phyloP scores from a whole-genome alignment of 2,113 vertebrate species.

The Rynchops niger region DNA sequence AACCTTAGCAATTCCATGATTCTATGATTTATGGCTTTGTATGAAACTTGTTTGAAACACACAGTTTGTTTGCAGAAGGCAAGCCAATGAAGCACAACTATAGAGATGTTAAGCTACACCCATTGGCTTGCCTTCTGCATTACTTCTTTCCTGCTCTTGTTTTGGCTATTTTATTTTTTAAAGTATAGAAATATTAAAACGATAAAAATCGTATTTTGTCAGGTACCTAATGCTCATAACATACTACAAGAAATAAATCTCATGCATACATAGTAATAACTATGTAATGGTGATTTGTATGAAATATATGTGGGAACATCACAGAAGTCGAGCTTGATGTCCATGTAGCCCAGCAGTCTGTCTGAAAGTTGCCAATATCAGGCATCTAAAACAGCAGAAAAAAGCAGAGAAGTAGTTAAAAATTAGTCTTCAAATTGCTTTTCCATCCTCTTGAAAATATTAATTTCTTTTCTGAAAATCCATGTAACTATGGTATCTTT shows the following conservation, averaged over 20 bases:
- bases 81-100: not conserved
- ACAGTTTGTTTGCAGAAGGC: not conserved
- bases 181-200: not conserved
- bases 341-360: not conserved
- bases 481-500: fast-evolving
- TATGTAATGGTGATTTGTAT: not conserved
- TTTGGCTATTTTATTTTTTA: not conserved
- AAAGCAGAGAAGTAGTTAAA: not conserved
- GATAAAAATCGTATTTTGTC: not conserved
- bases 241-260: not conserved
- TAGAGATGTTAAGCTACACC: not conserved
- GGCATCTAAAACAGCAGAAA: not conserved
- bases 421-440: not conserved
- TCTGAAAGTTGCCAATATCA: not conserved
- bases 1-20: too few species aligned
- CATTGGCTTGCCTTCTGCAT: not conserved
- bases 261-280: not conserved
- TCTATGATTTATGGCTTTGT: not conserved
- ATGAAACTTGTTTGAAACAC: not conserved
- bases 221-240: not conserved
- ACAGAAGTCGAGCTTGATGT: fast-evolving
- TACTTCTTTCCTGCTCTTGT: not conserved
- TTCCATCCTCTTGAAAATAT: not conserved
- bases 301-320: not conserved
- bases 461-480: not conserved